These are phyloP conservation scores for Salmo trutta DNA, from an alignment of 2,797 vertebrate species.

Conservation along the genomic window DNA sequence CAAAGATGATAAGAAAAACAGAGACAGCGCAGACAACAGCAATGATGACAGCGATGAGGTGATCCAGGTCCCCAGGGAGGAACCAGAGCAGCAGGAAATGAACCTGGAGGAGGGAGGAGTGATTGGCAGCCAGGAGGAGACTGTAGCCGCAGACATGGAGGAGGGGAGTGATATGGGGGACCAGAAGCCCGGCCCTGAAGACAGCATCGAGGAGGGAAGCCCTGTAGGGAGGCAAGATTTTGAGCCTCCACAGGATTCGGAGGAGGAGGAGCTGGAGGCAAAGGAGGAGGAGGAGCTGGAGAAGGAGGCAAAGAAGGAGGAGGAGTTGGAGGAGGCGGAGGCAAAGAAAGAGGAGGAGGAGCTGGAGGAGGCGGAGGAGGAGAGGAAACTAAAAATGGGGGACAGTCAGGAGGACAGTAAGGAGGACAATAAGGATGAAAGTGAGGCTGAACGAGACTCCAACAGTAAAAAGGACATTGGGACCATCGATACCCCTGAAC, in stretches of 20 bases:
- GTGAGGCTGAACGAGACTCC: too few species aligned
- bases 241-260: not conserved
- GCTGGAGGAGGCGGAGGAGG: not conserved
- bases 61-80: not conserved
- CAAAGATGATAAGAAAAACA: not conserved
- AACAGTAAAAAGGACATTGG: too few species aligned
- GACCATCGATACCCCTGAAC: too few species aligned
- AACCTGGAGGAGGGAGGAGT: not conserved
- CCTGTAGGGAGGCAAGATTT: conserved; percentile 9
- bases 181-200: conserved; percentile 15
- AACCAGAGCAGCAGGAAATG: not conserved
- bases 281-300: not conserved
- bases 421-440: conserved; percentile 4
- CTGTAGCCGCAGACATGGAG: not conserved
- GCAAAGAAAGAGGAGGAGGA: not conserved
- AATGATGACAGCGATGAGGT: not conserved
- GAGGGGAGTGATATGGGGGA: not conserved
- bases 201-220: conserved; percentile 18
- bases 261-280: conserved; percentile 6
- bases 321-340: not conserved
- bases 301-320: not conserved
- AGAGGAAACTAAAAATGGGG: not conserved
- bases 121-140: conserved; percentile 3
- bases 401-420: conserved; percentile 2
- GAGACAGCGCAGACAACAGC: conserved; percentile 2